Evolutionary conservation across 2,113 vertebrate genomes (phyloP).

Genomic region (Myrmophylax atrothorax): DNA sequence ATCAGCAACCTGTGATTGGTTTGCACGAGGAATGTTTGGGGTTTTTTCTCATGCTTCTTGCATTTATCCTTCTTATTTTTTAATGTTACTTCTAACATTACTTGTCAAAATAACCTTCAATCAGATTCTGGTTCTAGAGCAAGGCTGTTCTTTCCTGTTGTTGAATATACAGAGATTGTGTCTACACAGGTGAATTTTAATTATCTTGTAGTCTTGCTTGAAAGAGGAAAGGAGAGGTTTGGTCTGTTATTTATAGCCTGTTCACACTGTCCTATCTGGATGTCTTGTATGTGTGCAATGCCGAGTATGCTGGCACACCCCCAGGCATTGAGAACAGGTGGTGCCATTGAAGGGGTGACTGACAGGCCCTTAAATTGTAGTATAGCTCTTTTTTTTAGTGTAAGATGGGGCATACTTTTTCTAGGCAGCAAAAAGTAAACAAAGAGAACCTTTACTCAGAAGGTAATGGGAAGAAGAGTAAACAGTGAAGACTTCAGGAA

Average conservation of each 20-base stretch:
- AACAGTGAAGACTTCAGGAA: neutral
- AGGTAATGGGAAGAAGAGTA: neutral
- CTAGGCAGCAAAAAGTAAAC: neutral
- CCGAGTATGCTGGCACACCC: neutral
- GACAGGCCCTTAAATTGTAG: neutral
- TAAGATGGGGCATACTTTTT: neutral
- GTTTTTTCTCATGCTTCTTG: neutral
- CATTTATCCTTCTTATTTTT: neutral
- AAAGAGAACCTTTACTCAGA: neutral
- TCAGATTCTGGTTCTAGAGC: neutral
- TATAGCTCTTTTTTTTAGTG: neutral
- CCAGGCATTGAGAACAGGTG: conserved; percentile 22
- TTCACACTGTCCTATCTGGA: neutral
- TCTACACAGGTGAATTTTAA: neutral
- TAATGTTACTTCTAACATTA: neutral
- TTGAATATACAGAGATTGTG: neutral
- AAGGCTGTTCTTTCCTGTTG: neutral
- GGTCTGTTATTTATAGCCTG: conserved; percentile 51
- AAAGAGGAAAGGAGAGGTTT: neutral
- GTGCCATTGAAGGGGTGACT: neutral
- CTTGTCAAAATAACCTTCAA: neutral
- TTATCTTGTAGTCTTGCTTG: neutral
- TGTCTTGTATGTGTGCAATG: neutral
- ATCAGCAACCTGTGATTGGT: neutral
- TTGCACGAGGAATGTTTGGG: neutral